These are phyloP conservation scores for Dermochelys coriacea DNA, from an alignment of 2,797 vertebrate species.

Conservation along the genomic window DNA sequence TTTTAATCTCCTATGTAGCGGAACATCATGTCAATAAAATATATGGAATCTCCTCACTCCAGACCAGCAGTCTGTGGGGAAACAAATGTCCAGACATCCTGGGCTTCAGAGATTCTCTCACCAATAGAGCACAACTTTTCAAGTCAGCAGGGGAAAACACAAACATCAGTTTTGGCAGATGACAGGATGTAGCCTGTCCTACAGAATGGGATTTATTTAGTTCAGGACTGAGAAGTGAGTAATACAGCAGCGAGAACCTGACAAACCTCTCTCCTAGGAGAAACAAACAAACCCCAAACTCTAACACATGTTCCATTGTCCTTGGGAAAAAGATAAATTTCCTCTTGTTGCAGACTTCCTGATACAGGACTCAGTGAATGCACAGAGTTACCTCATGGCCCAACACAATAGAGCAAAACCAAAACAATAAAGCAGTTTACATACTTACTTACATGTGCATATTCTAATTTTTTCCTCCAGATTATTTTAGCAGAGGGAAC, in stretches of 20 bases:
- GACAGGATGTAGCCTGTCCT: background rate
- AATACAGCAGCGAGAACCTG: background rate
- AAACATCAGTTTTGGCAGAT: background rate
- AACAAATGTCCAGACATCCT: background rate
- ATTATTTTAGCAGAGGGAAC: slow-evolving; percentile 6
- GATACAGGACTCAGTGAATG: background rate
- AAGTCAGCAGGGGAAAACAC: background rate
- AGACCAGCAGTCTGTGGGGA: background rate
- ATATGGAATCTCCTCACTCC: background rate
- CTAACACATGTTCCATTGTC: background rate
- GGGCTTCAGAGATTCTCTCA: background rate
- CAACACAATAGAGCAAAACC: background rate
- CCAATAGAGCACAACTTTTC: background rate
- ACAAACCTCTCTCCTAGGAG: background rate
- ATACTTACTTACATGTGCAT: rapidly evolving
- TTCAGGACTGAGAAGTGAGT: background rate
- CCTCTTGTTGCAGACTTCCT: slow-evolving; percentile 54
- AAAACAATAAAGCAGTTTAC: background rate
- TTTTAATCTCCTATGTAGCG: background rate
- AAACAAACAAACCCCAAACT: background rate
- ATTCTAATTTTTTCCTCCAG: background rate
- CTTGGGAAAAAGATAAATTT: slow-evolving; percentile 43
- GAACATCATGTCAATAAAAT: background rate
- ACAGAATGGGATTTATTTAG: background rate
- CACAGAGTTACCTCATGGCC: background rate